Conservation (phyloP, 2,113 vertebrate species). For the Cichladusa arquata region DNA sequence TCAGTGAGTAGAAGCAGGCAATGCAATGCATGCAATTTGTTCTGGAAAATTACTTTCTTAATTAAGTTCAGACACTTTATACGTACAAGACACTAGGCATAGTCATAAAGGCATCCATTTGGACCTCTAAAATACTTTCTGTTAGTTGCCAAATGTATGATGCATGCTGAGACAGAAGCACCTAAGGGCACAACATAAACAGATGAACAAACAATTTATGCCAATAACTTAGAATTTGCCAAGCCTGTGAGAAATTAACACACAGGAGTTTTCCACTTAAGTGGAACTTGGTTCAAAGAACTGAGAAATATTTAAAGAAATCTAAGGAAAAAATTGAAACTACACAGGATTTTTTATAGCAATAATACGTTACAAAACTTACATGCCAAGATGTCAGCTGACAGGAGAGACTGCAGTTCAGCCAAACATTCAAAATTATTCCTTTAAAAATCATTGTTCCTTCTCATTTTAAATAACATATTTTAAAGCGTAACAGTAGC, state of each 20-base stretch:
- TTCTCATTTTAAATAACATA: not conserved
- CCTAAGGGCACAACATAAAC: constrained; percentile 18
- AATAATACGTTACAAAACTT: not conserved
- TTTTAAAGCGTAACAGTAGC: not conserved
- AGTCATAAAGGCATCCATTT: not conserved
- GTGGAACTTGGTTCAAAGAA: constrained; percentile 1
- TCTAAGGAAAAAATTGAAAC: not conserved
- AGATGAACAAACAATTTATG: constrained; percentile 2
- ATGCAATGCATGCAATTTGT: not conserved
- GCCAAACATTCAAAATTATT: not conserved
- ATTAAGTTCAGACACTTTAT: not conserved
- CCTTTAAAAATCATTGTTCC: not conserved
- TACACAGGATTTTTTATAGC: not conserved
- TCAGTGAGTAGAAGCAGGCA: not conserved
- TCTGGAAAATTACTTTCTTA: constrained; percentile 27
- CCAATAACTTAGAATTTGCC: not conserved
- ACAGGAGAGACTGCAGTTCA: not conserved
- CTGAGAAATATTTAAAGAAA: not conserved
- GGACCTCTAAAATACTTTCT: not conserved
- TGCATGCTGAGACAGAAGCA: not conserved
- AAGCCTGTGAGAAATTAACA: constrained; percentile 7
- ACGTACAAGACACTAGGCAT: not conserved
- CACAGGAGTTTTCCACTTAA: not conserved
- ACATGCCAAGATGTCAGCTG: not conserved
- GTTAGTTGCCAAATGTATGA: not conserved